phyloP scores from a whole-genome alignment of 2,888 invertebrate species.

The Ecliptopera silaceata region DNA sequence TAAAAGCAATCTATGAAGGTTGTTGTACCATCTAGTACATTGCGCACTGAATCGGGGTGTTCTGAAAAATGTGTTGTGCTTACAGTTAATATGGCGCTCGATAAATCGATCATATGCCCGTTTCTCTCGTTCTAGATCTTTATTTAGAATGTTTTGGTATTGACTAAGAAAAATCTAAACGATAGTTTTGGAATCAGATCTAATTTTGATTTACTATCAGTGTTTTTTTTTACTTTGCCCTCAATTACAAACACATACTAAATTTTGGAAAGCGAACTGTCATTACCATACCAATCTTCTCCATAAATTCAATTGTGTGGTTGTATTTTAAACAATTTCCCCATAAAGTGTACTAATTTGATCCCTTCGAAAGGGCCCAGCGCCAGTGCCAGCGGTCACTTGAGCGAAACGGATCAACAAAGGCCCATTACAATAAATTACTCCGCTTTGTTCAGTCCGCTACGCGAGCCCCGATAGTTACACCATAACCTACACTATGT shows the following conservation, averaged over 20 bases:
- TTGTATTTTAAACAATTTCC: slow-evolving; percentile 35
- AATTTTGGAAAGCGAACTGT: slow-evolving; percentile 4
- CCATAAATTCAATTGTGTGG: slow-evolving; percentile 27
- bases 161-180: no score
- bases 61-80: no score
- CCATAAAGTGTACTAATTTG: slow-evolving; percentile 51
- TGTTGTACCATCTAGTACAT: no score
- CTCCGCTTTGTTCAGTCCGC: slow-evolving; percentile 35
- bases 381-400: slow-evolving; percentile 41
- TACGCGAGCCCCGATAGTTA: slow-evolving; percentile 15
- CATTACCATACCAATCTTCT: slow-evolving; percentile 20
- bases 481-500: slow-evolving; percentile 7
- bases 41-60: no score
- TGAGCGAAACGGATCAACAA: slow-evolving; percentile 46
- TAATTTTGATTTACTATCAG: no score
- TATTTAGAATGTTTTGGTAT: no score
- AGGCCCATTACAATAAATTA: slow-evolving; percentile 52
- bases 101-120: no score
- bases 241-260: neutral
- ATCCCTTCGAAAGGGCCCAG: slow-evolving; percentile 36
- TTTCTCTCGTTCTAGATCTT: no score
- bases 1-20: no score
- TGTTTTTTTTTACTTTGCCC: no score
- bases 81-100: no score
- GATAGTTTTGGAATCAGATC: no score